Base-by-base conservation (phyloP, 2,888 invertebrate genomes). In the Xiphydria camelus region DNA sequence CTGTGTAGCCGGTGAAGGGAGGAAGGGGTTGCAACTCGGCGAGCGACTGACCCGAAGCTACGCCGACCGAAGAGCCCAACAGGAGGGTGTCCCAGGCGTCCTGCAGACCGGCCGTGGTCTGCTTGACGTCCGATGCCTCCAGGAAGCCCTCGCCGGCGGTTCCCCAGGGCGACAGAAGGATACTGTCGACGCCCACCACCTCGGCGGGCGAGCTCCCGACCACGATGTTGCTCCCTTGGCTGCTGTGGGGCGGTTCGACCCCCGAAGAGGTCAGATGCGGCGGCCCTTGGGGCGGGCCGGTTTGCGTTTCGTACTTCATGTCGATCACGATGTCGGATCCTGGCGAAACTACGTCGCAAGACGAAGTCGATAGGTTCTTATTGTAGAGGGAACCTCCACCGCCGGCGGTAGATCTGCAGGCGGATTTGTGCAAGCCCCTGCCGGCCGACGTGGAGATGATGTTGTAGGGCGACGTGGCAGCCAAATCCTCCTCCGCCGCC, bases 21-120 rank as follows among this genome's bases (percentile, higher is more conserved):
- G 92, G 92, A 58, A 93, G 78, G 0, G 88, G 88, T 70, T 92
- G 93, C 52, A 92, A 79, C 68, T 93, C 93, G 22, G 91, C 89
- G 51, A 91, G 80, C 37, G 84, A 85, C 33, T 83, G 81, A 26
- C 83, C 83, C 4, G 80, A 79, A 46, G 78, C 78, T 2, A 80
- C 69, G 29, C 84, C 82, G 19, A 82, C 78, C 14, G 83, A 73
- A 6, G 80, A 75, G 42, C 77, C 79, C 45, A 85, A 64, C 17
- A 85, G 74, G 39, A 85, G 70, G 57, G 82, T 86, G 75, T 90
- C 88, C 66, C 90, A 82, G 18, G 86, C 86, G 68, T 90, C 89
- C 64, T 72, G 68, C 41, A 73, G 55, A 20, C 70, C 71, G 34
- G 65, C 61, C 7, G 67, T 61, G 4, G 67, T 67, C 44, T 71